Evolutionary conservation across 2,113 vertebrate species (phyloP), one percentile per base, ranked within the genome.

Genomic region (Ailuropoda melanoleuca): DNA sequence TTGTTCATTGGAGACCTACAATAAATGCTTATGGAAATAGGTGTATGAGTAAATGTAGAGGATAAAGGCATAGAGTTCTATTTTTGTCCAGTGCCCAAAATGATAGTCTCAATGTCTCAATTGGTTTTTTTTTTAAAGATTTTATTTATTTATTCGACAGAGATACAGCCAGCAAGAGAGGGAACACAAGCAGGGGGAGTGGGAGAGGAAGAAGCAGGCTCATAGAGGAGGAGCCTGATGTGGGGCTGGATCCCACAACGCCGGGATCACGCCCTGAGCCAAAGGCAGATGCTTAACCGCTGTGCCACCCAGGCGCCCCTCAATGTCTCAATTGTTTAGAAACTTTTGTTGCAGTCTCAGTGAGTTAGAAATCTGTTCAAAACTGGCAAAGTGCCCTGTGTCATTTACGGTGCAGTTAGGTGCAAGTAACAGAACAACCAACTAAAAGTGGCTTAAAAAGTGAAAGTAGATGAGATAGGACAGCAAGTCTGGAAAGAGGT

Each of bases 391-490:
- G 56, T 4, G 10, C 37, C 85, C 80, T 56, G 15, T 93, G 68
- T 87, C 74, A 19, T 85, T 77, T 80, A 62, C 50, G 24, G 43
- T 95, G 21, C 23, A 70, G 97, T 97, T 80, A 92, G 70, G 43
- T 60, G 70, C 37, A 93, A 93, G 58, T 95, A 90, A 96, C 10
- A 78, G 43, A 97, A 90, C 82, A 81, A 94, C 34, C 37, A 97
- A 70, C 43, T 70, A 86, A 88, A 97, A 91, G 39, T 53, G 31
- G 9, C 48, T 92, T 90, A 60, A 46, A 50, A 34, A 78, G 31
- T 83, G 58, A 58, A 12, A 43, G 85, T 43, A 66, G 84, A 81
- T 85, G 86, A 24, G 18, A 43, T 64, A 46, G 23, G 75, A 88
- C 29, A 46, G 64, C 23, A 77, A 34, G 46, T 72, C 60, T 77